Evolutionary conservation across 2,797 vertebrate species (phyloP), one percentile per base, ranked within the genome.

Genomic region (Myotis vivesi): DNA sequence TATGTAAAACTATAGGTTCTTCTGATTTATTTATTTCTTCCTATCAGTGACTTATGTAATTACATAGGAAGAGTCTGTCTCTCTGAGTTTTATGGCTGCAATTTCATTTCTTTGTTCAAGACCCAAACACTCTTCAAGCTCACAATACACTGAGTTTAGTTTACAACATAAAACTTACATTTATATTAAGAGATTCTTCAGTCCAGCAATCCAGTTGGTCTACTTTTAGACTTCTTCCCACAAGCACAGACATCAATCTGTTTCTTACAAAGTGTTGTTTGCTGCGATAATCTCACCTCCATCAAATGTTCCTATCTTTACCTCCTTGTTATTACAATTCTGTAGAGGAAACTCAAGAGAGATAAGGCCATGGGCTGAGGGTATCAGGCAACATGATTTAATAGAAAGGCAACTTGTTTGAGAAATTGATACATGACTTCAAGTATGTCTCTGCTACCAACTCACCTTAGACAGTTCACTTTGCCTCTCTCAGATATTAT

Each of bases 261-360:
- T 94, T 95, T 95, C 81, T 59, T n/a, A 36, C 77, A 80, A 95
- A 91, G 92, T 97, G 96, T 95, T 97, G 88, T 96, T 97, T 97
- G 73, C 94, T 93, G 93, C 89, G 95, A 95, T 84, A 96, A 97
- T 96, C 89, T 96, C 96, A 97, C 96, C 88, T 97, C 77, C 71
- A 77, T 75, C 79, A 81, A 75, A 66, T 33, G 69, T 41, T 97
- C 77, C 97, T 95, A 87, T 94, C 93, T 96, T 97, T 97, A 96
- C 96, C 33, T 89, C 33, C 68, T 89, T 85, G 71, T 96, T 94
- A 89, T 85, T 93, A 93, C 92, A 95, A 92, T 86, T 7, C 2
- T 81, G 41, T 55, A 64, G 28, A 49, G 20, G 66, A 62, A 85
- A 15, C 68, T 53, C 55, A 44, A n/a, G 55, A n/a, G 72, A 89